phyloP scores from a whole-genome alignment of 2,888 invertebrate species.

The Micoletzkya japonica region DNA sequence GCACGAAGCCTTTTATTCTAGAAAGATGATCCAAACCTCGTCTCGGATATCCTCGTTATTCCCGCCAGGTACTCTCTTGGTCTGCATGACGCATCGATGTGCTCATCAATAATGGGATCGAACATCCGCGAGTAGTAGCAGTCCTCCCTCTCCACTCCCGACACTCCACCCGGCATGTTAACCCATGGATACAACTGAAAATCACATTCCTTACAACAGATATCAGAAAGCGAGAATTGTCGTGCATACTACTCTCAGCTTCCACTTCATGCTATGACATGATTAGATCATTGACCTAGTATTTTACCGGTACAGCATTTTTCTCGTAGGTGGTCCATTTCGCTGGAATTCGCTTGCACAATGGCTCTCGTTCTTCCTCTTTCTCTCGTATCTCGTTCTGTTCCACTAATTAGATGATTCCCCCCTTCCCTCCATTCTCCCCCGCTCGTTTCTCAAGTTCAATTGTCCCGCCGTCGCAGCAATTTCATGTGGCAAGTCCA shows the following conservation, averaged over 20 bases:
- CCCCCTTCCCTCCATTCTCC: background rate
- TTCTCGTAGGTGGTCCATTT: background rate
- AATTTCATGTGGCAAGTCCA: too few relatives aligned
- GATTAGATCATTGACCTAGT: background rate
- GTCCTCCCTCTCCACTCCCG: conserved; percentile 58
- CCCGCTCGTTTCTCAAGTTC: background rate
- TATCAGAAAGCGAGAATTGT: too few relatives aligned
- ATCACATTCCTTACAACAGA: too few relatives aligned
- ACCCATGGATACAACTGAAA: conserved; percentile 58
- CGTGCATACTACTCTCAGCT: too few relatives aligned
- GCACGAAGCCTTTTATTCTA: too few relatives aligned
- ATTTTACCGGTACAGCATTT: background rate
- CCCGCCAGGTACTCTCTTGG: conserved; percentile 61
- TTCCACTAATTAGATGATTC: background rate
- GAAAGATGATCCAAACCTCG: conserved; percentile 53
- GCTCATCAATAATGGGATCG: conserved; percentile 57
- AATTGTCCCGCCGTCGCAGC: background rate
- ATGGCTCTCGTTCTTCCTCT: background rate
- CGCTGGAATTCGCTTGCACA: background rate
- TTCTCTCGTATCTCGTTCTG: background rate
- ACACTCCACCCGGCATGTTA: conserved; percentile 55
- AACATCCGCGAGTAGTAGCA: conserved; percentile 56
- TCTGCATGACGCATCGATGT: conserved; percentile 45
- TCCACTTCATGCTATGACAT: background rate
- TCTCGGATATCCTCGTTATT: conserved; percentile 56